Base-by-base conservation (phyloP, 1,140 invertebrate species). In the Drosophila arawakana region DNA sequence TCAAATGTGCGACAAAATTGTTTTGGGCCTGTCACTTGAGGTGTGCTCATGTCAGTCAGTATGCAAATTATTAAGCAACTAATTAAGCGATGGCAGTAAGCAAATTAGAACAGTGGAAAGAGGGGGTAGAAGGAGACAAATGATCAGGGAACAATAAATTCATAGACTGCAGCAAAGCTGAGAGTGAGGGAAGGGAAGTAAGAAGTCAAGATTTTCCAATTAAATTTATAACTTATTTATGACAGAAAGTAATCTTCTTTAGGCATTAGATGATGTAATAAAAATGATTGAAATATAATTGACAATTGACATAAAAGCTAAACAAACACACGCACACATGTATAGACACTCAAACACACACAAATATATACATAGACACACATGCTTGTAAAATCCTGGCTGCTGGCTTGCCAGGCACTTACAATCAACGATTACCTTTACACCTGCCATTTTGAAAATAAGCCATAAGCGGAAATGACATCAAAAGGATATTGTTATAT, bases 271-370 rank as follows among this genome's bases (percentile, higher is more conserved):
- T 69, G 80, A 74, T 78, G 85, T 89, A 89, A 89, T 89, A 89
- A 89, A 89, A 89, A 89, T 89, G 84, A 89, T 89, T 89, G 84
- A 89, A 89, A 89, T 89, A 89, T 89, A 89, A 89, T 89, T 89
- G 84, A 89, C 84, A 89, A 89, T 89, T 90, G 84, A 81, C 85
- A 89, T 89, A 89, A 89, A 89, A 89, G 80, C 80, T 77, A 80
- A 80, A 75, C 60, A 85, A 81, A 79, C 69, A 88, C 69, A 70
- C 72, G 67, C 55, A 54, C 34, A 47, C 18, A 6, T n/a, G 58
- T 11, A 50, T 25, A 70, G 15, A 11, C 34, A 54, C 11, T 57
- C 2, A 49, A 13, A 30, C 10, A 68, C n/a, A 13, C 21, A 52
- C n/a, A 46, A 7, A 62, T 15, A 43, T n/a, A 10, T 0, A 41